Conservation (phyloP, 2,797 vertebrate species). For the Thripadectes ignobilis region DNA sequence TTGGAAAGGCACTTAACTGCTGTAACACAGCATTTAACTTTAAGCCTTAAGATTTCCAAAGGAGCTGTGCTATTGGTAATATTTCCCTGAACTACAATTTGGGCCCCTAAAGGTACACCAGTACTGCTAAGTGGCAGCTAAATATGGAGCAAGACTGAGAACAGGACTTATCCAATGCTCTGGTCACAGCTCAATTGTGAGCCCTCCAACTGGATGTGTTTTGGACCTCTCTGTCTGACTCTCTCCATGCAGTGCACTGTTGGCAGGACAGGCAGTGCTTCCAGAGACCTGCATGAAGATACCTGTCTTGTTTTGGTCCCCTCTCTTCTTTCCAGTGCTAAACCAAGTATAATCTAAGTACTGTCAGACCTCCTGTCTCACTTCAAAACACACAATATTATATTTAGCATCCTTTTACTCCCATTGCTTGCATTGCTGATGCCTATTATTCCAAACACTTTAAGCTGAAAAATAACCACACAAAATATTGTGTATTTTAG, state of each 20-base stretch:
- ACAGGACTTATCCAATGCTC: rapidly evolving
- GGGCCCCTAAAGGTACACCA: background rate
- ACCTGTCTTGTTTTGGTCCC: background rate
- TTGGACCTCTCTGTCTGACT: background rate
- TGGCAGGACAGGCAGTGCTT: background rate
- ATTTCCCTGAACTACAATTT: background rate
- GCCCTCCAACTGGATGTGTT: background rate
- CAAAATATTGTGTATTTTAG: background rate
- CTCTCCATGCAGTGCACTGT: background rate
- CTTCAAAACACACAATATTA: background rate
- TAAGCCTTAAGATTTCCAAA: background rate
- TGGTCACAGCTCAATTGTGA: background rate
- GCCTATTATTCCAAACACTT: background rate
- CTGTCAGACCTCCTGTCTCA: background rate
- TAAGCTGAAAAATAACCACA: background rate
- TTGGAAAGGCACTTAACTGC: background rate
- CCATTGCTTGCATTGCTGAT: background rate
- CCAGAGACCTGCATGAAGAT: background rate
- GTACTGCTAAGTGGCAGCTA: background rate
- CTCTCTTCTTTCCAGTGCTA: background rate
- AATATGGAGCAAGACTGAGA: background rate
- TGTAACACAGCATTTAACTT: background rate
- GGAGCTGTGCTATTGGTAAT: background rate
- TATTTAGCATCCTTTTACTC: background rate
- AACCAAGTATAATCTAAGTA: background rate